Conservation (phyloP, 2,797 vertebrate species). For the Choloepus didactylus region DNA sequence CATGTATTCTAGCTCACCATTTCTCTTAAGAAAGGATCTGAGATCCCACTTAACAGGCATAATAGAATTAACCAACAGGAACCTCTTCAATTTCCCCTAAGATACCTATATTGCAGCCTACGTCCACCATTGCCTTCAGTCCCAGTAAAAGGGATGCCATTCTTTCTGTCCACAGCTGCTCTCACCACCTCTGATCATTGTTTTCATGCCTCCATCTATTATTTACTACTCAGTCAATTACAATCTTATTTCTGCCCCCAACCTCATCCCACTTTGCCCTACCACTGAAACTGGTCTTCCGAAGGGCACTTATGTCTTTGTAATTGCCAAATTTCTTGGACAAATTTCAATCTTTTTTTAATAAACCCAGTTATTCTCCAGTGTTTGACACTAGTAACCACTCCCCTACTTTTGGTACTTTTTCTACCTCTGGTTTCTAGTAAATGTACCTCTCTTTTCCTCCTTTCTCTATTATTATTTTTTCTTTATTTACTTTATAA, state of each 20-base stretch:
- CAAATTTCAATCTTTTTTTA: not conserved
- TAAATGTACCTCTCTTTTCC: not conserved
- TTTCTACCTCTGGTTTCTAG: not conserved
- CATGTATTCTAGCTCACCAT: not conserved
- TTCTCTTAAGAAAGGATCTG: slow-evolving; percentile 7
- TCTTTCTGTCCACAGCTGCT: not conserved
- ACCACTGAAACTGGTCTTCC: not conserved
- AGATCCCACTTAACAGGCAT: not conserved
- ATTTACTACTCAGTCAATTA: not conserved
- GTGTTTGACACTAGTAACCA: not conserved
- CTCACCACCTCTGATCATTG: not conserved
- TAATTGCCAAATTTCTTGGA: not conserved
- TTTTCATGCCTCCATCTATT: not conserved
- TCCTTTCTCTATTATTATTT: not conserved
- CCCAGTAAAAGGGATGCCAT: too few relatives aligned
- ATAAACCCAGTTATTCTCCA: not conserved
- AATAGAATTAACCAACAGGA: not conserved
- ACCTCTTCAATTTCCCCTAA: not conserved
- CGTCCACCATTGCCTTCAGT: too few relatives aligned
- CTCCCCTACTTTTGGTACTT: not conserved
- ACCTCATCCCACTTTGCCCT: not conserved
- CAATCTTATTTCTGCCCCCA: not conserved
- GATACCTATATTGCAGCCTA: not conserved
- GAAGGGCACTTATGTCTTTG: not conserved
- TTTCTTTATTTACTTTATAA: not conserved